Evolutionary conservation across 2,797 vertebrate genomes (phyloP).

Genomic region (Oophaga sylvatica): DNA sequence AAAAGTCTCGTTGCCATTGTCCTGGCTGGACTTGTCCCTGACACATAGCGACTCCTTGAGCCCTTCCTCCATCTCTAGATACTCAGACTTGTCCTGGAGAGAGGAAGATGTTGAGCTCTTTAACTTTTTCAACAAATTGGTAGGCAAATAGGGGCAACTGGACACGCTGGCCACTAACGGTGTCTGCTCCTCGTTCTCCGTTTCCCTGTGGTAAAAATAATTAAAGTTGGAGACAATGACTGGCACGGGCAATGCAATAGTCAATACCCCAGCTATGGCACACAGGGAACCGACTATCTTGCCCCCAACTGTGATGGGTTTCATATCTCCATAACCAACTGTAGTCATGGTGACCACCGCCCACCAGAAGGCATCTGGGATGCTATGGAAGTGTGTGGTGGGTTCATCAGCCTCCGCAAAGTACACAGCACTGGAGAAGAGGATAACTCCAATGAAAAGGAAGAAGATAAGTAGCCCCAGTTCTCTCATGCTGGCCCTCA

Average conservation of each 20-base stretch:
- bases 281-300: constrained; percentile 98
- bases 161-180: constrained; percentile 84
- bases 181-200: constrained; percentile 92
- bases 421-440: constrained; percentile 98
- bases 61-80: constrained; percentile 98
- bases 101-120: constrained; percentile 91
- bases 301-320: constrained; percentile 96
- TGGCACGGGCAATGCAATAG: constrained; percentile 97
- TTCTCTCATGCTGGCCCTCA: constrained; percentile 97
- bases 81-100: constrained; percentile 94
- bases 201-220: constrained; percentile 99
- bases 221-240: constrained; percentile 99
- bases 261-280: constrained; percentile 96
- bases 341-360: constrained; percentile 99
- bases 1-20: constrained; percentile 87
- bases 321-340: constrained; percentile 99
- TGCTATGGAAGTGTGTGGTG: constrained; percentile 95
- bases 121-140: constrained; percentile 90
- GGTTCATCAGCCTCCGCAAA: constrained; percentile 97
- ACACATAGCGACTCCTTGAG: constrained; percentile 95
- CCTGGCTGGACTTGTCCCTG: constrained; percentile 88
- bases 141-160: constrained; percentile 85
- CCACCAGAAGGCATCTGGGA: constrained; percentile 99
- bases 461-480: constrained; percentile 98
- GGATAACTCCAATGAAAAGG: constrained; percentile 96